phyloP scores from a whole-genome alignment of 2,888 invertebrate species.

The Morpho helenor region DNA sequence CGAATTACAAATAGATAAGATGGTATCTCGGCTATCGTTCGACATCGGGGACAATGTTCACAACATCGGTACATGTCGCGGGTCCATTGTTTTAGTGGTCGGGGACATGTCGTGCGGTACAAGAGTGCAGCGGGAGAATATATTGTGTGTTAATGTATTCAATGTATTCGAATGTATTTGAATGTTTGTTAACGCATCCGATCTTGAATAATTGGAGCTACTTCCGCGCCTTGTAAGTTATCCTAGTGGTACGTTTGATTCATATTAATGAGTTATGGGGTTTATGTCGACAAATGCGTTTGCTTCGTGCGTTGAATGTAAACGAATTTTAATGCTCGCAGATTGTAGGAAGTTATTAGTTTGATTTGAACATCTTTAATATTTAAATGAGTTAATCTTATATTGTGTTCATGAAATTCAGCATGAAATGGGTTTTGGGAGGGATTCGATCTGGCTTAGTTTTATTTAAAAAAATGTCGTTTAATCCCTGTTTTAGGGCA shows the following conservation, averaged over 20 bases:
- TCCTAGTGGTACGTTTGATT: conserved; percentile 9
- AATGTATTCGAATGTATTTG: conserved; percentile 15
- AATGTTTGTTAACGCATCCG: conserved; percentile 16
- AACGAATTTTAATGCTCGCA: neutral
- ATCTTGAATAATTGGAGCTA: conserved; percentile 15
- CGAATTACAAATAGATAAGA: conserved; percentile 23
- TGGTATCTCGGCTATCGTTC: conserved; percentile 15
- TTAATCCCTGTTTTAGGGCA: no score
- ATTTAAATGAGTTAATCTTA: no score
- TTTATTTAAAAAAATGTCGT: no score
- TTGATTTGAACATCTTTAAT: no score
- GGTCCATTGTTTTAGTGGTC: conserved; percentile 24
- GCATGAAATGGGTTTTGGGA: no score
- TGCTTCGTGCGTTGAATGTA: conserved; percentile 1
- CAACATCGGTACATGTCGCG: conserved; percentile 14
- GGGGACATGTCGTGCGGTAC: conserved; percentile 18
- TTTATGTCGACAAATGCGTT: conserved; percentile 8
- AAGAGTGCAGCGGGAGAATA: conserved; percentile 8
- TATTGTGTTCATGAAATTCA: no score
- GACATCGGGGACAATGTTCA: conserved; percentile 21
- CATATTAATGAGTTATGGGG: conserved; percentile 14
- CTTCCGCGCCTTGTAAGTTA: conserved; percentile 10
- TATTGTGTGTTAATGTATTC: conserved; percentile 18
- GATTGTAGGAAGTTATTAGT: neutral
- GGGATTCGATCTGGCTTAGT: no score